Base-by-base conservation (phyloP, 2,888 invertebrate genomes). In the Drosophila austrosaltans region DNA sequence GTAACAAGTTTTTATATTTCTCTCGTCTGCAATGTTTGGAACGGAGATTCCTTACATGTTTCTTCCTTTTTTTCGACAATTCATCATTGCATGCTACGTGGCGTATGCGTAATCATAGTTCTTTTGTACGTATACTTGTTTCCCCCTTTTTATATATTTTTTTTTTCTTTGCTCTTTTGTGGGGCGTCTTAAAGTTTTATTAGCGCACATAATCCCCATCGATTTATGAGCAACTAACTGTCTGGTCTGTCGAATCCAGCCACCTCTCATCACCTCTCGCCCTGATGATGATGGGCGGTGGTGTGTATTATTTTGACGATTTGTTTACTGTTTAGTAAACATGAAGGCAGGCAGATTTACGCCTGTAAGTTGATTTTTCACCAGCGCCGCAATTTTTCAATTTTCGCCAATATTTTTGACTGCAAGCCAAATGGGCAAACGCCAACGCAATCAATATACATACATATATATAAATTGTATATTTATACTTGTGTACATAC, bases 101-200 rank as follows among this genome's bases (percentile, higher is more conserved):
- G 76, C 87, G 82, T 78, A 89, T 82, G 76, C 82, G 82, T 76
- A 82, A 89, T 82, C 62, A 57, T 40, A 30, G 63, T 69, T 58
- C 64, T 64, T 69, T 56, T 22, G 76, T 64, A 62, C 63, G 77
- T 58, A 61, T 63, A 36, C 60, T 62, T 60, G 40, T 32, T 48
- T 48, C 10, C 48, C 48, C 10, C 48, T 25, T 48, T 48, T 48
- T 44, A 8, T 48, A 12, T 25, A 16, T 36, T n/a, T 53, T n/a
- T 20, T 10, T 68, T 64, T 72, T 25, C 63, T 57, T 67, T 48
- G 53, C 53, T 75, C 60, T 70, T 63, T 22, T 36, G 32, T 10
- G 69, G 16, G 57, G 59, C 68, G 87, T 73, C 88, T 84, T 87
- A 63, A 83, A 79, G 58, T 87, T 89, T 84, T 88, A 89, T 89